A percentile compares a stretch with the other conserved stretches of the same genome.
These are phyloP conservation scores for Ophraella communa DNA, from an alignment of 2,888 invertebrate genomes.

Conservation along the genomic window DNA sequence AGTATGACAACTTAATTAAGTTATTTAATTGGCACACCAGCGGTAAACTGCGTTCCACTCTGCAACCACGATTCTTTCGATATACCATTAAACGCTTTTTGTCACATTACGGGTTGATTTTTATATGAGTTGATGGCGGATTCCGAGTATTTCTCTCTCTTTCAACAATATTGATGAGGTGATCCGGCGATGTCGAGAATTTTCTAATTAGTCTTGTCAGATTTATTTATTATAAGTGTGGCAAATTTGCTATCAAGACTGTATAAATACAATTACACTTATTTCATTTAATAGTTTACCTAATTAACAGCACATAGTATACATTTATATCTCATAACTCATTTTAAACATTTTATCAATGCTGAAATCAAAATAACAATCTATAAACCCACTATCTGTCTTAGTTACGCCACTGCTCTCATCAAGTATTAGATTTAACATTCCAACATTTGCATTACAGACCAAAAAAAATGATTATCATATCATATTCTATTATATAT, in stretches of 20 bases:
- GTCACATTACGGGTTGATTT: constrained; percentile 31
- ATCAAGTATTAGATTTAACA: constrained; percentile 3
- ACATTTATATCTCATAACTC: too few relatives aligned
- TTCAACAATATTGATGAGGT: constrained; percentile 24
- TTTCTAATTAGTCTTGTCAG: constrained; percentile 9
- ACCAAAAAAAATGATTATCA: constrained; percentile 15
- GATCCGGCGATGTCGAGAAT: constrained; percentile 11
- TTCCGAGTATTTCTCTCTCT: constrained; percentile 25
- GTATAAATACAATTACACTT: too few relatives aligned
- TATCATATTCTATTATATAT: constrained; percentile 7
- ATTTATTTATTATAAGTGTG: constrained; percentile 5
- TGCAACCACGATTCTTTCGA: constrained; percentile 34
- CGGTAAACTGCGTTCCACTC: constrained; percentile 50
- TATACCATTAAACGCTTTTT: constrained; percentile 37
- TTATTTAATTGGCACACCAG: constrained; percentile 63
- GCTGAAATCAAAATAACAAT: too few relatives aligned
- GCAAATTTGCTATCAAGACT: neutral
- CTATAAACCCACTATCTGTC: too few relatives aligned
- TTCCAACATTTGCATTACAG: too few relatives aligned
- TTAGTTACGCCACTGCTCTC: neutral
- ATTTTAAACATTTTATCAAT: neutral
- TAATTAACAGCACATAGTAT: too few relatives aligned
- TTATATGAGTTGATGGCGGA: constrained; percentile 21
- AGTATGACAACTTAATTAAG: constrained; percentile 67
- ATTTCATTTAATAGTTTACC: too few relatives aligned